These are phyloP conservation scores for Rotaria magnacalcarata DNA, from an alignment of 2,888 invertebrate species.

Conservation along the genomic window DNA sequence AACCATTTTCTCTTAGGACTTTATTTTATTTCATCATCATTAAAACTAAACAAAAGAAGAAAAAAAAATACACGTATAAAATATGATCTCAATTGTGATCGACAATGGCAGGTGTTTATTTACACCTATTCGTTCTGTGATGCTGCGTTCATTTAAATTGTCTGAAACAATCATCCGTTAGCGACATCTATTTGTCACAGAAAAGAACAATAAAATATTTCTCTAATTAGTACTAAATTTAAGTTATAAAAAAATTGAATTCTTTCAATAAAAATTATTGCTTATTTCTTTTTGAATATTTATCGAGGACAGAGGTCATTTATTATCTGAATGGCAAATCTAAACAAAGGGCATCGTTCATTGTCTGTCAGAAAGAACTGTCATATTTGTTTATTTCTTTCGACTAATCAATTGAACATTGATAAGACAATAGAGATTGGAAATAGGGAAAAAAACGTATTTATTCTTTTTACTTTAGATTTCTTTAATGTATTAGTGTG, in stretches of 20 bases:
- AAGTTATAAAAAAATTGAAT: not conserved
- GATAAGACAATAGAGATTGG: not conserved
- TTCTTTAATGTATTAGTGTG: not conserved
- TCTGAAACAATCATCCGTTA: not conserved
- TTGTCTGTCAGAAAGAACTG: conserved; percentile 1
- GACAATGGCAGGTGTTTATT: not conserved
- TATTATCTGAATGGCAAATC: conserved; percentile 1
- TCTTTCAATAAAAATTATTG: too few species aligned
- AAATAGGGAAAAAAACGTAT: too few species aligned
- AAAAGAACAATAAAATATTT: not conserved
- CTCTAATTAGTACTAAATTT: not conserved
- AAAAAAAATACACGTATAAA: not conserved
- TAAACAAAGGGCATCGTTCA: not conserved
- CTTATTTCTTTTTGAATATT: not conserved
- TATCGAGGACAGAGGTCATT: not conserved
- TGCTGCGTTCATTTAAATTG: not conserved
- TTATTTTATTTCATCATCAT: not conserved
- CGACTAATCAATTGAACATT: not conserved
- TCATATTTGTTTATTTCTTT: not conserved
- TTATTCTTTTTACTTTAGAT: not conserved
- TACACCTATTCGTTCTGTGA: not conserved
- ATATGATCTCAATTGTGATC: not conserved
- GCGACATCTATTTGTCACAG: not conserved
- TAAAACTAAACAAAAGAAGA: not conserved
- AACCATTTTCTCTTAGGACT: not conserved